A percentile compares a stretch with the other conserved stretches of the same genome.
Evolutionary conservation across 2,113 vertebrate genomes (phyloP).

Genomic region (Turdus rufiventris): DNA sequence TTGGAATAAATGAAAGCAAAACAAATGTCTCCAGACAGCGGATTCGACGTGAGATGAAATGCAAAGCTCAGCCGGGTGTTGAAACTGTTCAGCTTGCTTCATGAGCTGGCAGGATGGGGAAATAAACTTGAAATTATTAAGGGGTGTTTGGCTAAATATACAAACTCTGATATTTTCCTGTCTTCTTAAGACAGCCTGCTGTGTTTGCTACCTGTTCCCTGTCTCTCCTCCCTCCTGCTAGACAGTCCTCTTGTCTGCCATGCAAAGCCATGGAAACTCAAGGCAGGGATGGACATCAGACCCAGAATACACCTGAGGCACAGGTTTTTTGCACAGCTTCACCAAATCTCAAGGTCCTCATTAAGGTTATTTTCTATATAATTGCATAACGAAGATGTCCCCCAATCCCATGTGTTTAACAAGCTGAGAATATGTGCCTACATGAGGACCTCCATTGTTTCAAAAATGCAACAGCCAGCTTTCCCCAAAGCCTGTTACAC

Average conservation of each 20-base stretch:
- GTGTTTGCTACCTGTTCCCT: background rate
- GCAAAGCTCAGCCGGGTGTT: background rate
- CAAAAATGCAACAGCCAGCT: background rate
- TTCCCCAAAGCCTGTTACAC: background rate
- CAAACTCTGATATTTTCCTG: background rate
- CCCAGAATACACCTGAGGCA: background rate
- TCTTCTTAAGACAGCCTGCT: background rate
- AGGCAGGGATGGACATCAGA: background rate
- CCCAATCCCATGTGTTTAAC: background rate
- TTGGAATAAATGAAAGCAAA: slow-evolving; percentile 38
- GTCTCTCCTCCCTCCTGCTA: background rate
- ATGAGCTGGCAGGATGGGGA: background rate
- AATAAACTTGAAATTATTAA: slow-evolving; percentile 14
- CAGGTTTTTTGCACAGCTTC: background rate
- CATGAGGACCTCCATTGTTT: background rate
- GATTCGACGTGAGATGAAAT: background rate
- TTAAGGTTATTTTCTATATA: background rate
- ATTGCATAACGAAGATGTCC: background rate
- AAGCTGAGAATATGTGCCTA: fast-evolving
- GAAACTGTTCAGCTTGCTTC: background rate
- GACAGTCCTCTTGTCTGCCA: background rate
- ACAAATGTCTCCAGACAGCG: background rate
- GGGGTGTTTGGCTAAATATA: background rate
- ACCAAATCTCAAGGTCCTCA: background rate
- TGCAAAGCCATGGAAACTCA: background rate